Evolutionary conservation across 2,888 invertebrate species (phyloP), one percentile per base, ranked within the genome.

Genomic region (Cephus pygmeus): DNA sequence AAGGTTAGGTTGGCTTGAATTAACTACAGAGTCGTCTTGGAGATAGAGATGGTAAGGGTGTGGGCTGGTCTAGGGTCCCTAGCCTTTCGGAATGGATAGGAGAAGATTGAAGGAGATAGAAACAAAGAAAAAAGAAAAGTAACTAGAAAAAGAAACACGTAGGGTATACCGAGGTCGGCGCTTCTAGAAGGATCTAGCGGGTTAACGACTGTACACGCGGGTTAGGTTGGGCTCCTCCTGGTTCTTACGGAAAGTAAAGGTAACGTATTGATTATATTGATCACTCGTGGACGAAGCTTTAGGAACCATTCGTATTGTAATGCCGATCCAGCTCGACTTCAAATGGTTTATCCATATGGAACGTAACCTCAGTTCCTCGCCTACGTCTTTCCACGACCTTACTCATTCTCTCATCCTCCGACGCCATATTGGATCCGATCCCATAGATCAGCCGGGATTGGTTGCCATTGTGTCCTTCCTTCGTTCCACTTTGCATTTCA

Each of bases 301-400:
- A 79, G 76, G 83, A 80, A 78, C 80, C 80, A 80, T 71, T 76
- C 81, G 79, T 77, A 84, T 84, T 82, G 83, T 81, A 73, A 81
- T 78, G 79, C 76, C 79, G 81, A 76, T 78, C 78, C 81, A 77
- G 73, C 78, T 56, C 79, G 79, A 83, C 85, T 86, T 84, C 85
- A 89, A 89, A 88, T 88, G 87, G 87, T 88, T 88, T 87, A 89
- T 89, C 87, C 88, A 88, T 89, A 89, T 88, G 88, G 87, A 88
- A 88, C 79, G 85, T 83, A 56, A 34, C 12, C 71, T 15, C 31
- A 9, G 71, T 23, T 71, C 71, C 31, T 56, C 23, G 1, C 9
- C 23, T 23, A 6, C 56, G 56, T 23, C 56, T 56, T 56, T 56
- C 56, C 23, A 9, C 56, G 56, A 9, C 56, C 56, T 56, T 56